phyloP scores from a whole-genome alignment of 2,888 invertebrate species.

The Cataglyphis rosenhaueri region DNA sequence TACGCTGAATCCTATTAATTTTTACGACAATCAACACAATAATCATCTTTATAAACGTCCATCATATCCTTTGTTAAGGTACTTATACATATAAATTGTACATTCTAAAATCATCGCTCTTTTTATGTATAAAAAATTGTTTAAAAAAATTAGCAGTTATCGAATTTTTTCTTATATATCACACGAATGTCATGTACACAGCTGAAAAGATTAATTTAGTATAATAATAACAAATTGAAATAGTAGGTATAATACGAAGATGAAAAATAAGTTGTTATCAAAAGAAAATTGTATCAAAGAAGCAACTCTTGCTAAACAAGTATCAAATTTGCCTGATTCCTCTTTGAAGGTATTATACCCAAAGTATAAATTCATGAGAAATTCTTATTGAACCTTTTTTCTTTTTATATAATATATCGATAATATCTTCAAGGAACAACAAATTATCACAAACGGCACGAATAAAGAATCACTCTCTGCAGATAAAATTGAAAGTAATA shows the following conservation, averaged over 20 bases:
- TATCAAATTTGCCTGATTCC: neutral
- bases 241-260: neutral
- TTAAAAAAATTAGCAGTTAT: neutral
- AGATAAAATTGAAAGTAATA: slow-evolving; percentile 16
- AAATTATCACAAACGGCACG: neutral
- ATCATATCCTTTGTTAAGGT: slow-evolving; percentile 45
- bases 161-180: neutral
- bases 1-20: neutral
- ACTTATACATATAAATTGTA: neutral
- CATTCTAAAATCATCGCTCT: neutral
- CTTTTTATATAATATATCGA: neutral
- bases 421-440: slow-evolving; percentile 53
- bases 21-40: slow-evolving; percentile 26
- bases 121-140: neutral
- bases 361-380: neutral
- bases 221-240: slow-evolving; percentile 14
- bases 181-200: neutral
- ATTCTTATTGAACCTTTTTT: slow-evolving; percentile 3
- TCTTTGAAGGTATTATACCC: slow-evolving; percentile 18
- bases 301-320: neutral
- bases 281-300: slow-evolving; percentile 37
- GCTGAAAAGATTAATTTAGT: neutral
- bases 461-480: neutral
- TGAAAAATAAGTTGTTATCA: slow-evolving; percentile 31
- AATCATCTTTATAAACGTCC: slow-evolving; percentile 28